These are phyloP conservation scores for Leptobrachium leishanense DNA, from an alignment of 2,113 vertebrate genomes.

Conservation along the genomic window DNA sequence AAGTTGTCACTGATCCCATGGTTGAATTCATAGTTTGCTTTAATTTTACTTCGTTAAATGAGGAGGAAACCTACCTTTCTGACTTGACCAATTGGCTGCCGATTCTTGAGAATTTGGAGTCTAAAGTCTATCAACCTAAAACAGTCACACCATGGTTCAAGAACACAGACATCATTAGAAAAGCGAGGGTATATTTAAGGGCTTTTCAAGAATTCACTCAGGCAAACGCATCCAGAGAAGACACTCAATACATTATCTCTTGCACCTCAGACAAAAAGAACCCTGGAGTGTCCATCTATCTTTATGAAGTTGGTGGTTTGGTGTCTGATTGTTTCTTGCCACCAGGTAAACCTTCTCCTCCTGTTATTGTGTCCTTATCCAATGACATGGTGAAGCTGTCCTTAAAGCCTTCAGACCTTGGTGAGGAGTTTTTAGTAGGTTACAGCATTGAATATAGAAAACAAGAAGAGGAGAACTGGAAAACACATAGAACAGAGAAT, in stretches of 20 bases:
- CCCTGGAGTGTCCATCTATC: too few species aligned
- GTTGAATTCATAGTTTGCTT: too few species aligned
- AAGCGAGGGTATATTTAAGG: background rate
- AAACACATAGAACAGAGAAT: background rate
- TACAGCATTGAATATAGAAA: background rate
- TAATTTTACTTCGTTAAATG: too few species aligned
- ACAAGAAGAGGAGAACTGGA: too few species aligned
- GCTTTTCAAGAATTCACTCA: background rate
- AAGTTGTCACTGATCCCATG: too few species aligned
- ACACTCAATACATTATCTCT: slow-evolving; percentile 10
- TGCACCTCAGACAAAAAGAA: slow-evolving; percentile 18
- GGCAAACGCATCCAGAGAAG: too few species aligned
- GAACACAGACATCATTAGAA: too few species aligned
- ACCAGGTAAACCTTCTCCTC: slow-evolving; percentile 27
- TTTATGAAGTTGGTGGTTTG: background rate
- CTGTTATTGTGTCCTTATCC: background rate
- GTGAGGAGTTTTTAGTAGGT: background rate
- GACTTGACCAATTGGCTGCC: slow-evolving; percentile 19
- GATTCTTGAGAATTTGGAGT: background rate
- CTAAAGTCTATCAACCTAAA: background rate
- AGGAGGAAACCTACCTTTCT: slow-evolving; percentile 6
- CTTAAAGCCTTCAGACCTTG: too few species aligned
- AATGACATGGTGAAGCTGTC: background rate
- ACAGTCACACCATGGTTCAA: too few species aligned
- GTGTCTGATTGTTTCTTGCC: slow-evolving; percentile 27